Evolutionary conservation across 2,797 vertebrate species (phyloP), one percentile per base, ranked within the genome.

Genomic region (Odontamblyopus rebecca): DNA sequence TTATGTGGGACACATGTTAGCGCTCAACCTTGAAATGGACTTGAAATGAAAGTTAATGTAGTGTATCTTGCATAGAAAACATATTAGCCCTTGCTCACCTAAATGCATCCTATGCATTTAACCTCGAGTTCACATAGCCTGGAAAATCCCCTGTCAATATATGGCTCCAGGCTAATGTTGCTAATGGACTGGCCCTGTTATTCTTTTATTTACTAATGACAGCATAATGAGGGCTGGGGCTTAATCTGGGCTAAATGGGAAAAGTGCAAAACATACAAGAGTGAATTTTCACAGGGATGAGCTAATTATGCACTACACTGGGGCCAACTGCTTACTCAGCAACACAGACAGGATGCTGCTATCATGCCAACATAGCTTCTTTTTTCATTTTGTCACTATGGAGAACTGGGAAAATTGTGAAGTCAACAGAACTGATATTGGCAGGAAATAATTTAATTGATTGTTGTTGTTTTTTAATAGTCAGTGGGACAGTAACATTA

Each of bases 301-400:
- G 76, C 76, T 80, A 35, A 85, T 82, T 87, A 91, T 90, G 87
- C 77, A 75, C 67, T 73, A 75, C 82, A 85, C 80, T 82, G 82
- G 86, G 78, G 72, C 80, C 75, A 56, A 75, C 68, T 84, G 78
- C 83, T 75, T 75, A 86, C 84, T 89, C 80, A 81, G 84, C 82
- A 71, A 12, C 79, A 73, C 62, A 44, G 76, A 44, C 48, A 80
- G 82, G 82, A 67, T 74, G 72, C 69, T 76, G 69, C 69, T 83
- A 64, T 86, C 80, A 78, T 79, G 83, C 76, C 68, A 35, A 73
- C 73, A 82, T 59, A 69, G 57, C 79, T 27, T 9, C 26, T 29
- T 15, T 27, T 29, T 59, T 27, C n/a, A 6, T 29, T 12, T 59
- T 26, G 19, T 26, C 11, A 44, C 41, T 48, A 65, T 48, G 6